These are phyloP conservation scores for Drosophila subpulchrella DNA, from an alignment of 1,140 invertebrate genomes.

Conservation along the genomic window DNA sequence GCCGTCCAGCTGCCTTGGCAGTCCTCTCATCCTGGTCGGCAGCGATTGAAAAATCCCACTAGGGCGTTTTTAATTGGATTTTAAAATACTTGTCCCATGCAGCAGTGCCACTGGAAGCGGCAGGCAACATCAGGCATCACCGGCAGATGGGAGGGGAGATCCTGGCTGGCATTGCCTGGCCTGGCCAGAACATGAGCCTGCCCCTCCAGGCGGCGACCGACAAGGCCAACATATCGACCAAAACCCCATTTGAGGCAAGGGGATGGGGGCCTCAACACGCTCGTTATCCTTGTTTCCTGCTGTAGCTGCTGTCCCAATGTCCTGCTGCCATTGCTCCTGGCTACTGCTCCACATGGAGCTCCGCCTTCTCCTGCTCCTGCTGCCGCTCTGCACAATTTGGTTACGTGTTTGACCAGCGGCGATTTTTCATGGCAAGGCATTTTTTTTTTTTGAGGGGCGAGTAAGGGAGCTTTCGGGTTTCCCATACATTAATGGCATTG, in stretches of 20 bases:
- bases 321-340: slow-evolving; percentile 21
- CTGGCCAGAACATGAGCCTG: slow-evolving; percentile 44
- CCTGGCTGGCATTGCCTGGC: slow-evolving; percentile 20
- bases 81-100: slow-evolving; percentile 81
- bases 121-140: slow-evolving; percentile 73
- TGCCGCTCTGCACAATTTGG: slow-evolving; percentile 69
- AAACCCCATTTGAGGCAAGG: slow-evolving; percentile 35
- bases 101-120: slow-evolving; percentile 33
- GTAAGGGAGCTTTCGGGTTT: background rate
- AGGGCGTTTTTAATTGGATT: slow-evolving; percentile 82
- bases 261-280: slow-evolving; percentile 71
- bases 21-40: slow-evolving; percentile 30
- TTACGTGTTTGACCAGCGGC: slow-evolving; percentile 81
- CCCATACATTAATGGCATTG: slow-evolving; percentile 72
- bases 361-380: slow-evolving; percentile 22
- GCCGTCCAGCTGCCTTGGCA: slow-evolving; percentile 23
- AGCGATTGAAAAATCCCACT: slow-evolving; percentile 79
- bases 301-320: slow-evolving; percentile 49
- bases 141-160: slow-evolving; percentile 15
- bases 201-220: slow-evolving; percentile 29
- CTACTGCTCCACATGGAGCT: slow-evolving; percentile 15
- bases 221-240: slow-evolving; percentile 72
- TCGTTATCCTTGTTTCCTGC: slow-evolving; percentile 82
- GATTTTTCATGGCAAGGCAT: slow-evolving; percentile 74
- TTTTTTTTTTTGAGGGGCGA: slow-evolving; percentile 39